phyloP scores from a whole-genome alignment of 2,113 vertebrate species.

The Aphyosemion australe region DNA sequence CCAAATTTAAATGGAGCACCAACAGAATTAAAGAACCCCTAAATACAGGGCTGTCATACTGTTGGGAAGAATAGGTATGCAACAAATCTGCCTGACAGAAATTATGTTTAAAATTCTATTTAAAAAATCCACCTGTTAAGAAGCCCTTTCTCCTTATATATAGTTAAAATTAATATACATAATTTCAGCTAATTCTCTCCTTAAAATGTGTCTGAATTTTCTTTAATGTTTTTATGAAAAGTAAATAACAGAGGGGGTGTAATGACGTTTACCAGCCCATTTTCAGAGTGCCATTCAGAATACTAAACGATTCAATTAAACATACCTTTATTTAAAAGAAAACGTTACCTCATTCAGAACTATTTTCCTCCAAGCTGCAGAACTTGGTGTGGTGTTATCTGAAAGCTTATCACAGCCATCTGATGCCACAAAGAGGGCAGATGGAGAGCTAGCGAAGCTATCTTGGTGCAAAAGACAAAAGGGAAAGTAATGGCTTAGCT shows the following conservation, averaged over 20 bases:
- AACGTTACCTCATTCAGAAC: slow-evolving; percentile 1
- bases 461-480: slow-evolving; percentile 73
- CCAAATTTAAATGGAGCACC: not conserved
- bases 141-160: too few relatives aligned
- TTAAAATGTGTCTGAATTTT: too few relatives aligned
- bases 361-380: not conserved
- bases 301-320: not conserved
- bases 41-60: not conserved
- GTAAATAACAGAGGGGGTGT: not conserved
- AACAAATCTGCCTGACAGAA: not conserved
- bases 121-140: too few relatives aligned
- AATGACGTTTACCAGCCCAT: not conserved
- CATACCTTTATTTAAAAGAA: not conserved
- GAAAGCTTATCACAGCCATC: slow-evolving; percentile 43
- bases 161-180: too few relatives aligned
- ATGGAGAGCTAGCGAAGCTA: slow-evolving; percentile 67
- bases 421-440: slow-evolving; percentile 69
- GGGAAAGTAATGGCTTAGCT: slow-evolving; percentile 78
- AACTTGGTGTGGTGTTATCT: slow-evolving; percentile 39
- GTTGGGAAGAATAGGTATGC: not conserved
- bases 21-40: not conserved
- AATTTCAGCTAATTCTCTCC: too few relatives aligned
- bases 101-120: too few relatives aligned
- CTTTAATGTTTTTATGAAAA: not conserved
- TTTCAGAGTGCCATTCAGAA: slow-evolving; percentile 11